Conservation (phyloP, 2,888 invertebrate genomes). For the Parnassius smintheus region DNA sequence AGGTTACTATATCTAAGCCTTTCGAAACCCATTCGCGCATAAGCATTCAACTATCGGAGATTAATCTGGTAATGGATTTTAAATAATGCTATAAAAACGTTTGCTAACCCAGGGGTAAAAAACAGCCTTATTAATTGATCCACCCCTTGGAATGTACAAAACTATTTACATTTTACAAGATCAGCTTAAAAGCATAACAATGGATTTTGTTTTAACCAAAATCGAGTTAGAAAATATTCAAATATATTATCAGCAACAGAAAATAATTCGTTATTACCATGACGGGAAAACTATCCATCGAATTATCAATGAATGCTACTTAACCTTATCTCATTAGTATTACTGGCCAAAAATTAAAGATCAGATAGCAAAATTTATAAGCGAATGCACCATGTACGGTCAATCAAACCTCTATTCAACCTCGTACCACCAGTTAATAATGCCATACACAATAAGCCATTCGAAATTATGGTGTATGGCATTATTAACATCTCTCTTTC, state of each 20-base stretch:
- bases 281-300: constrained; percentile 38
- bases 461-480: constrained; percentile 30
- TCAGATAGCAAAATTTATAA: constrained; percentile 34
- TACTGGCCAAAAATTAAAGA: constrained; percentile 40
- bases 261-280: constrained; percentile 18
- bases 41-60: constrained; percentile 30
- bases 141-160: no score
- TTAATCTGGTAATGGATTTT: constrained; percentile 32
- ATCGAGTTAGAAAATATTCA: constrained; percentile 22
- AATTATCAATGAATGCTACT: constrained; percentile 34
- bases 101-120: constrained; percentile 21
- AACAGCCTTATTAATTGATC: constrained; percentile 33
- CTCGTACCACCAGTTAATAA: constrained; percentile 30
- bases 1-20: constrained; percentile 26
- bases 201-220: constrained; percentile 31
- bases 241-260: constrained; percentile 35
- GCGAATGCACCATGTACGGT: constrained; percentile 16
- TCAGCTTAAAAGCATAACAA: constrained; percentile 33
- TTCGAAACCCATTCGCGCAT: constrained; percentile 34
- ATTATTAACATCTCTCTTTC: constrained; percentile 21
- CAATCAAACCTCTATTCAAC: constrained; percentile 28
- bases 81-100: constrained; percentile 31
- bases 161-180: constrained; percentile 26
- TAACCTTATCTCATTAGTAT: constrained; percentile 32
- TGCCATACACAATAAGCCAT: constrained; percentile 27